A percentile compares a stretch with the other conserved stretches of the same genome.
These are phyloP conservation scores for Copidosoma floridanum DNA, from an alignment of 1,140 invertebrate genomes.

Conservation along the genomic window DNA sequence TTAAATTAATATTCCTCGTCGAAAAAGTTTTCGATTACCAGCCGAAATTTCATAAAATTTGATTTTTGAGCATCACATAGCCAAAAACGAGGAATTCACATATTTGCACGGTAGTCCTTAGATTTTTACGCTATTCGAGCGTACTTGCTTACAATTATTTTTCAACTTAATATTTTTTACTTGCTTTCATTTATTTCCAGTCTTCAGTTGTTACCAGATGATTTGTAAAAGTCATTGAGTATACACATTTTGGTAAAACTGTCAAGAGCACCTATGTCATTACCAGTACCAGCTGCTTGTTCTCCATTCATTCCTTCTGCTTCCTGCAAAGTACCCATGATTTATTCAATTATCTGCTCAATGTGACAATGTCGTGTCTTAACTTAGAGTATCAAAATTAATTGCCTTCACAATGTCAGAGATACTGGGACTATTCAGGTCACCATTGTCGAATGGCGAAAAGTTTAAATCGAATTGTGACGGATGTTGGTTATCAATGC, in stretches of 20 bases:
- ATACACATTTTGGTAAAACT: conserved; percentile 54
- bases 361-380: no score
- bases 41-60: not conserved
- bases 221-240: conserved; percentile 47
- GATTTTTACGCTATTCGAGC: conserved; percentile 17
- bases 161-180: not conserved
- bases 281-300: not conserved
- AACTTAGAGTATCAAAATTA: conserved; percentile 1
- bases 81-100: not conserved
- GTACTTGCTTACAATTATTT: no score
- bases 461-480: conserved; percentile 10
- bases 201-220: conserved; percentile 31
- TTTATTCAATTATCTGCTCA: no score
- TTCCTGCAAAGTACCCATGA: conserved; percentile 12
- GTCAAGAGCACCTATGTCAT: conserved; percentile 51
- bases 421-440: conserved; percentile 17
- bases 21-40: not conserved
- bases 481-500: not conserved
- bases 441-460: conserved; percentile 20
- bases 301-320: conserved; percentile 11
- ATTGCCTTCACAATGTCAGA: conserved; percentile 18
- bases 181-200: not conserved
- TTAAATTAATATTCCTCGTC: not conserved
- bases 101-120: not conserved
- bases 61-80: conserved; percentile 2